Evolutionary conservation across 2,113 vertebrate species (phyloP).

Genomic region (Xiphophorus hellerii): DNA sequence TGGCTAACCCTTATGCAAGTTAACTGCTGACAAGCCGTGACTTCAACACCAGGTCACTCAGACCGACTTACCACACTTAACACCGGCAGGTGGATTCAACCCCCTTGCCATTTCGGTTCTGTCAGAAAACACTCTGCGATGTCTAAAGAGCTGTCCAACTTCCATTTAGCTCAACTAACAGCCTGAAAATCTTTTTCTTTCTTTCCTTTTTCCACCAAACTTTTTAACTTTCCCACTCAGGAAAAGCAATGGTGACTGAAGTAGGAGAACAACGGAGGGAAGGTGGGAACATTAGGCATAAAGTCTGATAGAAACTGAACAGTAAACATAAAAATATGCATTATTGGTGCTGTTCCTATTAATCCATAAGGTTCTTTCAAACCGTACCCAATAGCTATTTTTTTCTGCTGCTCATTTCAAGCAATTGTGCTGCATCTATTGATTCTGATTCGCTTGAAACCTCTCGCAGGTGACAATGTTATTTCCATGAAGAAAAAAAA

Average conservation of each 20-base stretch:
- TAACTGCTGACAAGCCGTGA: neutral
- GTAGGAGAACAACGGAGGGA: no score
- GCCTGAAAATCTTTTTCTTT: no score
- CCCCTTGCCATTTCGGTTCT: neutral
- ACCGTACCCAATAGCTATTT: neutral
- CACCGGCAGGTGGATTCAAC: neutral
- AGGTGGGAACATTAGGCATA: no score
- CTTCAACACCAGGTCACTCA: neutral
- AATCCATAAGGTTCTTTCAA: neutral
- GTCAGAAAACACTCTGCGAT: neutral
- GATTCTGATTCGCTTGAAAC: no score
- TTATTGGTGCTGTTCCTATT: no score
- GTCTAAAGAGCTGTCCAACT: neutral
- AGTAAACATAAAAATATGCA: no score
- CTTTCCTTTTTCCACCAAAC: no score
- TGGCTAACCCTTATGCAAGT: neutral
- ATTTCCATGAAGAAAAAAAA: neutral
- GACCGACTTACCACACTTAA: neutral
- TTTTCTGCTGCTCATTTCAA: slow-evolving; percentile 5
- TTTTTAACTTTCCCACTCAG: no score
- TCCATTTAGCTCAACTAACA: no score
- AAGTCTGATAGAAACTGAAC: no score
- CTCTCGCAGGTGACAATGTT: neutral
- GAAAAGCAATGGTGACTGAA: no score
- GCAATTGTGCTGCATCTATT: neutral